Base-by-base conservation (phyloP, 2,888 invertebrate species). In the Drosophila phalerata region DNA sequence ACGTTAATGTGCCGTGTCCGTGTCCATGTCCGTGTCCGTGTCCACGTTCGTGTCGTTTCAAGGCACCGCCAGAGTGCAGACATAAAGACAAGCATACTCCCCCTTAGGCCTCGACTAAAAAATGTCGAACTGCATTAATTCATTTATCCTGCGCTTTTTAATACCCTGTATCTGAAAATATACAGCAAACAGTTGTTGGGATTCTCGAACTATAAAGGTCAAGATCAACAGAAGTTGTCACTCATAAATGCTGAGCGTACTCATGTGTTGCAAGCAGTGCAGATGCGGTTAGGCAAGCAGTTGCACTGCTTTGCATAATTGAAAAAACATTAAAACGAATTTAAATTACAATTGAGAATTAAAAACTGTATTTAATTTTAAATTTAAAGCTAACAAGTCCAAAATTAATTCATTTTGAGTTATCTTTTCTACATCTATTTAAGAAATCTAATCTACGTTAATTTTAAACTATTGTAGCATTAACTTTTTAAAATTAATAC, bases 111-210 rank as follows among this genome's bases (percentile, higher is more conserved):
- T 19, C 60, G 42, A 60, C 51, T 43, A 25, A 60, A 67, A 70
- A 70, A 69, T 67, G 83, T 58, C 73, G 64, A 83, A 84, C 79
- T 89, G 83, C 83, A 84, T 84, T 89, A 89, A 81, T 85, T 89
- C 85, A 84, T 87, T 79, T 85, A 56, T 56, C 52, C 9, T 87
- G 79, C 75, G 69, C 65, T 60, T 66, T 56, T 58, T 58, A 10
- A 79, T 64, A 57, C 52, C 28, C 61, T 62, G 48, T 52, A 56
- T 2, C 1, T 4, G 13, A 17, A n/a, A 22, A 13, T 22, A 22
- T 3, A 5, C 2, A 25, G 22, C n/a, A 22, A 5, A 9, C 11
- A 5, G 11, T 5, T 9, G 10, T 17, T 15, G 32, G 17, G 30
- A 30, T 30, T 3, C 1, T 15, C 10, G 47, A 15, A 2, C 17